Conservation (phyloP, 2,888 invertebrate species). For the Theretra japonica region DNA sequence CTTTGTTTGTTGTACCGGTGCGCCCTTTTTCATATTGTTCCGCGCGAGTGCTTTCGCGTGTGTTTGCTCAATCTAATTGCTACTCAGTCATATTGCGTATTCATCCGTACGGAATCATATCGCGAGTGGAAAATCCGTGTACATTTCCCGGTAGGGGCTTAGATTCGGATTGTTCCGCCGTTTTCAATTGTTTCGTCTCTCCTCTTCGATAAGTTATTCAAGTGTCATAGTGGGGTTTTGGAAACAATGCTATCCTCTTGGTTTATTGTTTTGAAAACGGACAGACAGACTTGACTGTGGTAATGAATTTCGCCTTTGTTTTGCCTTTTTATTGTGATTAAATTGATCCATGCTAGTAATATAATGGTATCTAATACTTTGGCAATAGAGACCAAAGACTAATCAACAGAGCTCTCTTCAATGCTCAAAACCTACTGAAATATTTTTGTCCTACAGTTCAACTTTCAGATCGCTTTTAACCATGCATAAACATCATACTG, state of each 20-base stretch:
- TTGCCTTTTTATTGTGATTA: not conserved
- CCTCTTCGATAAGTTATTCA: constrained; percentile 24
- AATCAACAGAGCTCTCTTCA: no score
- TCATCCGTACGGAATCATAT: constrained; percentile 75
- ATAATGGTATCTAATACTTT: not conserved
- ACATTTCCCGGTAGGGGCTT: constrained; percentile 47
- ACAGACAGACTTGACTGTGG: not conserved
- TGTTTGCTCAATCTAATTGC: constrained; percentile 83
- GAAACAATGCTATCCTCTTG: not conserved
- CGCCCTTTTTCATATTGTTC: constrained; percentile 80
- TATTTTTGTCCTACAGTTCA: no score
- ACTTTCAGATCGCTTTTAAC: no score
- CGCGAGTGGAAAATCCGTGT: constrained; percentile 55
- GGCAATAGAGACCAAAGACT: no score
- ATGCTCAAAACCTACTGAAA: no score
- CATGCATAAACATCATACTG: not conserved
- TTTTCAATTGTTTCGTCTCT: constrained; percentile 26
- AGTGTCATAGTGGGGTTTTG: constrained; percentile 13
- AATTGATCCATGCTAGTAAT: not conserved
- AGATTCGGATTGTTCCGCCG: constrained; percentile 25
- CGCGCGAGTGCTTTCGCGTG: constrained; percentile 69
- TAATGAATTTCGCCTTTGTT: not conserved
- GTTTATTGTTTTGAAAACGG: not conserved
- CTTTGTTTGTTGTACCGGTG: constrained; percentile 69
- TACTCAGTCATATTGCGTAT: constrained; percentile 74